Evolutionary conservation across 64 coral and sea anemone genomes (phyloP).

Genomic region (Montipora sp.): DNA sequence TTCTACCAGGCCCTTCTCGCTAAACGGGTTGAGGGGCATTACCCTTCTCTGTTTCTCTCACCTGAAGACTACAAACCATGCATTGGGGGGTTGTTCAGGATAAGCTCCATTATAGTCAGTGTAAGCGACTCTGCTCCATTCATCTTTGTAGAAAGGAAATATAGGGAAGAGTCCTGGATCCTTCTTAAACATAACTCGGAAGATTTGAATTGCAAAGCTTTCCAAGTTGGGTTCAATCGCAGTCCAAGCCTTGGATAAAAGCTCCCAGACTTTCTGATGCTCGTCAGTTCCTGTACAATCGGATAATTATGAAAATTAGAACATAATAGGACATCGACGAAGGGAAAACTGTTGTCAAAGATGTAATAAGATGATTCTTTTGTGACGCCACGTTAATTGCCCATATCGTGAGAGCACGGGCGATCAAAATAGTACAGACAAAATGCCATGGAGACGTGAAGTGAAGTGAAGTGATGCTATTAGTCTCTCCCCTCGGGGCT

Average conservation of each 20-base stretch:
- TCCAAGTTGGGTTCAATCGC: conserved; percentile 86
- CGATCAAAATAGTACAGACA: no score
- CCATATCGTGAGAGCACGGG: no score
- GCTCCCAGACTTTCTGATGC: conserved; percentile 77
- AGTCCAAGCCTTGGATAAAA: conserved; percentile 78
- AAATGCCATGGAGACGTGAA: no score
- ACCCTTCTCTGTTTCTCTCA: neutral
- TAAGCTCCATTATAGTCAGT: conserved; percentile 84
- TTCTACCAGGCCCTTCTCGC: no score
- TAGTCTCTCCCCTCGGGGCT: no score
- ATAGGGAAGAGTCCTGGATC: conserved; percentile 78
- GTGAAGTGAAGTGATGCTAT: no score
- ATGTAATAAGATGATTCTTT: no score
- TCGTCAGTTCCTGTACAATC: conserved; percentile 67
- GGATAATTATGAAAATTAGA: neutral
- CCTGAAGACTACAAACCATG: conserved; percentile 99
- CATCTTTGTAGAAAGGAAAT: conserved; percentile 96
- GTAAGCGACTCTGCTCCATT: conserved; percentile 91
- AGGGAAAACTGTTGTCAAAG: no score
- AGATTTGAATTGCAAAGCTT: conserved; percentile 87
- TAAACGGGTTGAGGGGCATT: neutral
- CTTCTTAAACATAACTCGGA: conserved; percentile 93
- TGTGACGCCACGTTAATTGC: no score
- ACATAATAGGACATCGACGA: no score
- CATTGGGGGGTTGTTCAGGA: conserved; percentile 83